Evolutionary conservation across 1,140 invertebrate species (phyloP), one percentile per base, ranked within the genome.

Genomic region (Drosophila punjabiensis): DNA sequence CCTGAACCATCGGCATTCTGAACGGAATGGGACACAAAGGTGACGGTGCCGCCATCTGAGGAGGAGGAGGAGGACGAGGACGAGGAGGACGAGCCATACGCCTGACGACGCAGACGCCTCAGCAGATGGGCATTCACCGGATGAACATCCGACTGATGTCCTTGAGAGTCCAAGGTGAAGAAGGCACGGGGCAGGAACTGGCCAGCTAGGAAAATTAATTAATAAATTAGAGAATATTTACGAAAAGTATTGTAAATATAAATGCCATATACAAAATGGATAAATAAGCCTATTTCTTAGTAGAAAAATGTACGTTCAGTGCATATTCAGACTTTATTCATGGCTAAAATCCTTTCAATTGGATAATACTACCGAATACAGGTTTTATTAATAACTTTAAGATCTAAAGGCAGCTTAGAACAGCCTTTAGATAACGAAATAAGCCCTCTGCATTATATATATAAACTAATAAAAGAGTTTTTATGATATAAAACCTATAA

Each of bases 141-240:
- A 56, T 90, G 87, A 16, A 91, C 63, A 58, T 80, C 56, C 28
- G 91, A 92, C 30, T 76, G 79, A 47, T 82, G 91, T 1, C 91
- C 91, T 59, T 92, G 47, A 3, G 91, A 62, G 39, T 92, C 91
- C 74, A 92, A 33, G 11, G 82, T 92, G 41, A 80, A 92, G 66
- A 91, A 80, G 11, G 91, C 91, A 18, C 78, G 66, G 2, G 91
- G 91, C 59, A 92, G 48, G 16, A 89, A 92, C 32, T 92, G 91
- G 5, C 91, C 91, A 63, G 81, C 91, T 92, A 28, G 0, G 59
- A 56, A 33, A 28, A 56, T 24, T 59, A 61, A 48, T 53, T 24
- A 24, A 24, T 24, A 24, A 24, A 16, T 53, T 41, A 45, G 13
- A 63, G 5, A n/a, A 47, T 20, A 37, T 32, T 30, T 13, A 45